A percentile compares a stretch with the other conserved stretches of the same genome.
phyloP scores from a whole-genome alignment of 1,140 invertebrate genomes.

The Trigoniulus corallinus region DNA sequence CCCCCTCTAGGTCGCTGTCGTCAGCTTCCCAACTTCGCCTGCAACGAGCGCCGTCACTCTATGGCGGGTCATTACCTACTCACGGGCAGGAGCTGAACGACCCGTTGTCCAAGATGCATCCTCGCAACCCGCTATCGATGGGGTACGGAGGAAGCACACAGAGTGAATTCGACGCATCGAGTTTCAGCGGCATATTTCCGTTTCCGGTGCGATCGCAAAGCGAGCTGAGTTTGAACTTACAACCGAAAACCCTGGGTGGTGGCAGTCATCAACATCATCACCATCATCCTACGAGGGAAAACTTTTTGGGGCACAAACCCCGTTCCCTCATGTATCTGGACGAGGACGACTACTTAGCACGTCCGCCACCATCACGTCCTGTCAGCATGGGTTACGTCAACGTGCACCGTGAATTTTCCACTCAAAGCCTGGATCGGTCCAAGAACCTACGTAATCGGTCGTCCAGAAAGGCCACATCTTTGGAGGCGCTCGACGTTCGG shows the following conservation, averaged over 20 bases:
- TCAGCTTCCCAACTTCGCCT: conserved; percentile 11
- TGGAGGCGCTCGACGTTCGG: conserved; percentile 4
- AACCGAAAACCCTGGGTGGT: conserved; percentile 3
- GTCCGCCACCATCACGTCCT: conserved; percentile 18
- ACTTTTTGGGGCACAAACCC: conserved; percentile 1
- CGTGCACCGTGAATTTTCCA: background rate
- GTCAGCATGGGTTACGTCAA: conserved; percentile 18
- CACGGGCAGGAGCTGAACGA: background rate
- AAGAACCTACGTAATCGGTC: background rate
- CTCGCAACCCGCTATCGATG: background rate
- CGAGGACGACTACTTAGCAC: conserved; percentile 17
- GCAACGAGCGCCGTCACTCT: background rate
- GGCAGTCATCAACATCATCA: background rate
- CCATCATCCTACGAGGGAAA: background rate
- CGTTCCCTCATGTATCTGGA: conserved; percentile 11
- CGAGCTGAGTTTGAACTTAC: background rate
- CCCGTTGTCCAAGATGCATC: background rate
- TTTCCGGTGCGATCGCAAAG: background rate
- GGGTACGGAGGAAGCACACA: conserved; percentile 1
- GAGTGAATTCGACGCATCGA: conserved; percentile 8
- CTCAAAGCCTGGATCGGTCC: conserved; percentile 6
- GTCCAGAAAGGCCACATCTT: conserved; percentile 2
- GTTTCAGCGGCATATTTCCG: conserved; percentile 4
- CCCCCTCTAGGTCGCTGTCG: conserved; percentile 13
- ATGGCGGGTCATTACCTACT: conserved; percentile 7